Conservation (phyloP, 1,140 invertebrate species). For the Drosophila erecta region DNA sequence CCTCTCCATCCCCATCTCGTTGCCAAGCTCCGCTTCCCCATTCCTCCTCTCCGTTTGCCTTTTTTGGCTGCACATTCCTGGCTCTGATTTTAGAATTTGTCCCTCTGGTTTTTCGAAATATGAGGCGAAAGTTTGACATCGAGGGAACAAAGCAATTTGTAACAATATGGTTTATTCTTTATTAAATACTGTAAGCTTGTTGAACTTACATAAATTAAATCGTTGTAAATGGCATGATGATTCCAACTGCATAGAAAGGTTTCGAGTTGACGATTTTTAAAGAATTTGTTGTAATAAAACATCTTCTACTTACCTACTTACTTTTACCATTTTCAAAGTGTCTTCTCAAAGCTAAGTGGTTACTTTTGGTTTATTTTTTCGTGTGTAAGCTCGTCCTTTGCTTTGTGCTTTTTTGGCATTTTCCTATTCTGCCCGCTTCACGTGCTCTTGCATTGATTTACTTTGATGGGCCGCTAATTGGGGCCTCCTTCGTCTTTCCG, state of each 20-base stretch:
- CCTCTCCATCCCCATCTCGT: constrained; percentile 7
- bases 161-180: background rate
- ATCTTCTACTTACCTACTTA: too few relatives aligned
- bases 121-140: constrained; percentile 10
- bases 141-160: background rate
- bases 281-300: too few relatives aligned
- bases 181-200: background rate
- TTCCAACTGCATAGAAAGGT: too few relatives aligned
- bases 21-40: too few relatives aligned
- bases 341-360: too few relatives aligned
- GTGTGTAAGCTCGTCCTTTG: constrained; percentile 6
- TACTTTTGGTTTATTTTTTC: background rate
- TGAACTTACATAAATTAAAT: too few relatives aligned
- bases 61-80: constrained; percentile 46
- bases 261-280: too few relatives aligned
- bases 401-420: constrained; percentile 15
- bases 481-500: constrained; percentile 2
- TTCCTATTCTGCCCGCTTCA: constrained; percentile 5
- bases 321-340: too few relatives aligned
- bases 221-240: too few relatives aligned
- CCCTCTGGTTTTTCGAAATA: constrained; percentile 29
- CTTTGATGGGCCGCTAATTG: constrained; percentile 72
- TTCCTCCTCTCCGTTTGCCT: background rate
- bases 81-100: constrained; percentile 76
- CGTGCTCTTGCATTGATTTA: constrained; percentile 62